Evolutionary conservation across 2,888 invertebrate genomes (phyloP).

Genomic region (Hedya salicella): DNA sequence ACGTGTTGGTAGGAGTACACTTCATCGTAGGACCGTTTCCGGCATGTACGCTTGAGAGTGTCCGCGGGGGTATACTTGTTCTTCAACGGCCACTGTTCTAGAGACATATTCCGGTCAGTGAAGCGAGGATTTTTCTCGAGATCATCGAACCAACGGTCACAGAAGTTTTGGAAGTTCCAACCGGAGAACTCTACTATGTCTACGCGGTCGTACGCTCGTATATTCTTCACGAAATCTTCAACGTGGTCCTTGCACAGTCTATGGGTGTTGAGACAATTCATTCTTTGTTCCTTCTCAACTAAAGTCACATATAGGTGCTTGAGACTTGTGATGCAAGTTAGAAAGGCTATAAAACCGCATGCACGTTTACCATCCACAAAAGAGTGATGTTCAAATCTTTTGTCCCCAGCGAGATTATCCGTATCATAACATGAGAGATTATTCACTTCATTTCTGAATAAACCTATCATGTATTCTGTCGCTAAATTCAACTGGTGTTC

Average conservation of each 20-base stretch:
- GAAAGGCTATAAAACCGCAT: constrained; percentile 21
- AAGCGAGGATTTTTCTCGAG: constrained; percentile 1
- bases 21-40: constrained; percentile 24
- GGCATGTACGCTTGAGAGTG: constrained; percentile 7
- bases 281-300: constrained; percentile 9
- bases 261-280: neutral
- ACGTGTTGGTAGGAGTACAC: constrained; percentile 13
- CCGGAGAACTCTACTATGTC: neutral
- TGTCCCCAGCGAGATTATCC: neutral
- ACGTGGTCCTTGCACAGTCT: constrained; percentile 8
- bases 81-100: constrained; percentile 8
- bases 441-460: constrained; percentile 15
- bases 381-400: neutral
- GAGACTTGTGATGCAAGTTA: constrained; percentile 23
- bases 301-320: constrained; percentile 12
- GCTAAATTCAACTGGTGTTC: neutral
- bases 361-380: constrained; percentile 23
- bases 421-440: neutral
- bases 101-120: neutral
- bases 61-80: neutral
- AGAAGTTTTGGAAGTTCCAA: neutral
- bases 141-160: neutral
- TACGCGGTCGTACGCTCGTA: neutral
- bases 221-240: constrained; percentile 9
- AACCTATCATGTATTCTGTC: constrained; percentile 12